phyloP scores from a whole-genome alignment of 2,797 vertebrate species.

The Nothura maculosa region DNA sequence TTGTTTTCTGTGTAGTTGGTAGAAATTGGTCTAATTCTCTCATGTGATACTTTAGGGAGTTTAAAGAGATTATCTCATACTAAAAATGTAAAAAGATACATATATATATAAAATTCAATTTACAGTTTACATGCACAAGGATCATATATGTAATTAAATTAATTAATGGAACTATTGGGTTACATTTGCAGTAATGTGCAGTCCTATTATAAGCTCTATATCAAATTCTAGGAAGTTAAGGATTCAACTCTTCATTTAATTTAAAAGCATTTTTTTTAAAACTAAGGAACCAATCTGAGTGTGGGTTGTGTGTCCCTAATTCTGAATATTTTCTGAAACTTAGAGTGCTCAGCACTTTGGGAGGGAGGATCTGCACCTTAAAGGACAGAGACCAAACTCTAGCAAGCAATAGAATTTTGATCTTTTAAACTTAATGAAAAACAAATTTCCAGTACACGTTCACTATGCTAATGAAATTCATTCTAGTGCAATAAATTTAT shows the following conservation, averaged over 20 bases:
- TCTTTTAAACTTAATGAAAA: conserved; percentile 69
- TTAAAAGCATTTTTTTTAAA: conserved; percentile 37
- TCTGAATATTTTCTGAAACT: conserved; percentile 23
- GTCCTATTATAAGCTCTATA: conserved; percentile 57
- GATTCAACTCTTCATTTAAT: conserved; percentile 51
- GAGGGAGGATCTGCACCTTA: neutral
- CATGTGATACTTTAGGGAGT: neutral
- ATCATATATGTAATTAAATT: conserved; percentile 59
- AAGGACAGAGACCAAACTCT: neutral
- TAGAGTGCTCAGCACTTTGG: conserved; percentile 8
- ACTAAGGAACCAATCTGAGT: conserved; percentile 18
- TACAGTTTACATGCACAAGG: conserved; percentile 1
- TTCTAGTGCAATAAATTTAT: conserved; percentile 43
- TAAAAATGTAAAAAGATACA: conserved; percentile 25
- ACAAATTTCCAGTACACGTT: conserved; percentile 47
- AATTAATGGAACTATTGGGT: conserved; percentile 34
- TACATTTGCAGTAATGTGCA: conserved; percentile 51
- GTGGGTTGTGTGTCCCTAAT: neutral
- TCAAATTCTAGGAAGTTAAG: conserved; percentile 55
- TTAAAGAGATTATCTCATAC: conserved; percentile 27
- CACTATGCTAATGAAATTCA: conserved; percentile 53
- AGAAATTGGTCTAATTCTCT: conserved; percentile 12
- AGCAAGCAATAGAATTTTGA: conserved; percentile 33
- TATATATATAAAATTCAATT: conserved; percentile 48
- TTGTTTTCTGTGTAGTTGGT: neutral